Conservation (phyloP, 2,888 invertebrate genomes). For the Stratiomys singularior region DNA sequence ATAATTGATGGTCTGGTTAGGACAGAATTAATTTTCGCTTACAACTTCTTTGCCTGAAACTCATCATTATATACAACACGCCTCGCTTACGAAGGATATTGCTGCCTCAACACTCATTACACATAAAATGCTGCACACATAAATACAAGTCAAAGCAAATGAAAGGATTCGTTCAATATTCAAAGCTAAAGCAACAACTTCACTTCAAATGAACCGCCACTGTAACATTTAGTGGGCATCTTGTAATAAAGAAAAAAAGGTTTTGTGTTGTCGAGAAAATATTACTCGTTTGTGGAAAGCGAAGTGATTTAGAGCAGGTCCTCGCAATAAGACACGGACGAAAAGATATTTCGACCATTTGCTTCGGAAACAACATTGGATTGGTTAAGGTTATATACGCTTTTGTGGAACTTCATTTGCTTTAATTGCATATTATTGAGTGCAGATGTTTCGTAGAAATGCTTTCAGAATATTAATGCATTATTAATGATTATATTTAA, state of each 20-base stretch:
- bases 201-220: not conserved
- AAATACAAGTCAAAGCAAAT: not conserved
- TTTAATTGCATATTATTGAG: too few relatives aligned
- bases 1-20: conserved; percentile 35
- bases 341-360: too few relatives aligned
- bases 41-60: conserved; percentile 7
- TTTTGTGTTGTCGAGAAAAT: not conserved
- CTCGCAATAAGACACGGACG: too few relatives aligned
- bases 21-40: conserved; percentile 37
- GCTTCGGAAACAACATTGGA: too few relatives aligned
- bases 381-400: too few relatives aligned
- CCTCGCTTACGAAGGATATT: not conserved
- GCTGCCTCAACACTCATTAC: not conserved
- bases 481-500: too few relatives aligned
- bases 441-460: too few relatives aligned
- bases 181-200: not conserved
- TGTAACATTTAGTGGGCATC: not conserved
- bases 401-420: too few relatives aligned
- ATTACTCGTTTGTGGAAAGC: too few relatives aligned
- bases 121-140: not conserved
- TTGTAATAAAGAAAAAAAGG: not conserved
- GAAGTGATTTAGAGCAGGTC: too few relatives aligned
- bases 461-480: too few relatives aligned
- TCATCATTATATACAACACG: not conserved
- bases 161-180: not conserved